Conservation (phyloP, 2,113 vertebrate genomes). For the Entomyzon cyanotis region DNA sequence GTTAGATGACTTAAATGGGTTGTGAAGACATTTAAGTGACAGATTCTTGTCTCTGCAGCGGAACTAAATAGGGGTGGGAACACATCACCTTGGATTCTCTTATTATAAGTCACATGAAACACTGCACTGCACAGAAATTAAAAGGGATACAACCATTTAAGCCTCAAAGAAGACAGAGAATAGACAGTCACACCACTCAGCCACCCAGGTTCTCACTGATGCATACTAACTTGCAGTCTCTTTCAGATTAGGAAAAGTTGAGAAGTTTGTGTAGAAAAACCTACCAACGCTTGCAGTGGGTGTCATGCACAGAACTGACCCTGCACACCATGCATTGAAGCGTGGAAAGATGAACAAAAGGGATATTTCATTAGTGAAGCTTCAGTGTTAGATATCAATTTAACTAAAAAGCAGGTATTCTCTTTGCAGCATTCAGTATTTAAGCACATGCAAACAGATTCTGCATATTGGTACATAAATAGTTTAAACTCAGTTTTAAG, state of each 20-base stretch:
- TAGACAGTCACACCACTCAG: conserved; percentile 61
- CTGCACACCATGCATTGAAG: conserved; percentile 84
- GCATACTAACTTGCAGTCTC: conserved; percentile 58
- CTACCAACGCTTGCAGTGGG: conserved; percentile 84
- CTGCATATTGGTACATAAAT: conserved; percentile 2
- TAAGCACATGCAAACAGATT: conserved; percentile 72
- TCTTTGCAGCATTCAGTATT: conserved; percentile 65
- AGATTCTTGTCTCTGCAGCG: neutral
- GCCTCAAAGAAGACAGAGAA: conserved; percentile 38
- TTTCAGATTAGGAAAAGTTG: conserved; percentile 70
- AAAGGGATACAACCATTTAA: conserved; percentile 50
- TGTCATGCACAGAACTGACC: conserved; percentile 85
- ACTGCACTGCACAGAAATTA: conserved; percentile 51
- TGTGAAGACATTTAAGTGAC: conserved; percentile 11
- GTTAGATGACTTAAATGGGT: neutral
- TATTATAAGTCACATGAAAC: conserved; percentile 43
- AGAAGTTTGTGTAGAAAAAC: conserved; percentile 79
- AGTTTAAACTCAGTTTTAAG: conserved; percentile 60
- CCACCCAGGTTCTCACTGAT: conserved; percentile 62
- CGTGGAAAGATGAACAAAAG: conserved; percentile 82
- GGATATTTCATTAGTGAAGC: conserved; percentile 81
- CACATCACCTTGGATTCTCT: conserved; percentile 6
- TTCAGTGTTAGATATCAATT: conserved; percentile 70
- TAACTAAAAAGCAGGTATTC: conserved; percentile 67
- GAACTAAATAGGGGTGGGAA: conserved; percentile 39